Conservation (phyloP, 2,113 vertebrate species). For the Salvelinus sp. region DNA sequence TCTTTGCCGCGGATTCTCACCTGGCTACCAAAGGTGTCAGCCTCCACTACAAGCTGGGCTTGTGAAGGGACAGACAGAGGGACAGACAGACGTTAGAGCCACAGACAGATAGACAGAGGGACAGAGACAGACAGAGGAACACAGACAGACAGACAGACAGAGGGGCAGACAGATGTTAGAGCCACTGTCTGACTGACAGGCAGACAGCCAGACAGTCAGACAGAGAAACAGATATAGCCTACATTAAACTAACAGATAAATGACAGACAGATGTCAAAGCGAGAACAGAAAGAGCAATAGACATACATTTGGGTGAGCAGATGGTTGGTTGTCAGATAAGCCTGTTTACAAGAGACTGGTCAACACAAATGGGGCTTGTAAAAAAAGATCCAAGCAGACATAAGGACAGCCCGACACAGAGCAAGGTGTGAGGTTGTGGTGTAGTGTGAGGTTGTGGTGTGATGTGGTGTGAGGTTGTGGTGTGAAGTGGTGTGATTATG, state of each 20-base stretch:
- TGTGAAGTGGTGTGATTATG: no score
- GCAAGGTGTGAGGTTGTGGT: no score
- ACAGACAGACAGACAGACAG: not conserved
- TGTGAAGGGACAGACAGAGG: conserved; percentile 77
- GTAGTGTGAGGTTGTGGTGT: no score
- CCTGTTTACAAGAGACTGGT: conserved; percentile 32
- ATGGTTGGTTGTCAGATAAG: conserved; percentile 60
- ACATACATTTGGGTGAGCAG: conserved; percentile 48
- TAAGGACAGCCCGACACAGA: no score
- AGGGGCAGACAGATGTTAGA: not conserved
- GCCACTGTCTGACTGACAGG: not conserved
- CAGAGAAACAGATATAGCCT: not conserved
- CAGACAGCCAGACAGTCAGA: not conserved
- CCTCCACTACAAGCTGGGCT: conserved; percentile 84
- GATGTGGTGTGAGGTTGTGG: no score
- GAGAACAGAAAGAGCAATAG: no score
- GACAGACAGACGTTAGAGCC: conserved; percentile 71
- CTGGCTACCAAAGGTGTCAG: conserved; percentile 82
- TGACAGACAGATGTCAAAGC: conserved; percentile 50
- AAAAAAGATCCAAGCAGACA: conserved; percentile 43
- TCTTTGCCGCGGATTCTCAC: conserved; percentile 82
- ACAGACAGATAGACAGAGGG: not conserved
- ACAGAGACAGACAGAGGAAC: not conserved
- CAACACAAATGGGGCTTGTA: conserved; percentile 60
- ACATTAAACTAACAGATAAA: conserved; percentile 40